Evolutionary conservation across 2,888 invertebrate genomes (phyloP), one percentile per base, ranked within the genome.

Genomic region (Macropis europaea): DNA sequence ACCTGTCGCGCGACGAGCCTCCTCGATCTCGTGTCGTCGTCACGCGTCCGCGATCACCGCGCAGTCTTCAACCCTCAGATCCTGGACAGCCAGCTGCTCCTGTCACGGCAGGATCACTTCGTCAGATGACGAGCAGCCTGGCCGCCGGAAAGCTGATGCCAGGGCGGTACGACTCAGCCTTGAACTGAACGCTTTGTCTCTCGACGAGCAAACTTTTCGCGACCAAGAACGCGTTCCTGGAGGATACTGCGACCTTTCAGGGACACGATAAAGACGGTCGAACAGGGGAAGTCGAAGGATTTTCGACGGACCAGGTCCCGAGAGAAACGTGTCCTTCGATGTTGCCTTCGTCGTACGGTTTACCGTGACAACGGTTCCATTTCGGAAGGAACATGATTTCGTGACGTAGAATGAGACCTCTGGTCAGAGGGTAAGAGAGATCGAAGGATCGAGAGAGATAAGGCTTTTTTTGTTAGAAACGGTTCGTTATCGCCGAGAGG

Each of bases 121-220:
- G 74, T 83, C 61, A 88, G 88, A 87, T 88, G 88, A 88, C 88
- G 82, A 87, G 88, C 82, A 81, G 84, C 85, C 75, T 64, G 72
- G 78, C 85, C 85, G 83, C 86, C 88, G 77, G 78, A 82, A 83
- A 85, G 83, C 86, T 82, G 79, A 82, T 76, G 83, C 82, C 79
- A 83, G 79, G 84, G 85, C 84, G 83, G 83, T 84, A 82, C 68
- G 53, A 76, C 64, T 71, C 76, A 60, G 62, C 79, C 71, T 78
- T 74, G 67, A 72, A 57, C 62, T 63, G 60, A 71, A 53, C 53
- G 54, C n/a, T n/a, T n/a, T n/a, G n/a, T n/a, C n/a, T 17, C n/a
- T 40, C n/a, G n/a, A 26, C 11, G 34, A 50, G 40, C n/a, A n/a
- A 32, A 43, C 22, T 38, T 54, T 30, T 34, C 24, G 7, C 50